Evolutionary conservation across 2,797 vertebrate genomes (phyloP), one percentile per base, ranked within the genome.

Genomic region (Chelidonichthys spinosus): DNA sequence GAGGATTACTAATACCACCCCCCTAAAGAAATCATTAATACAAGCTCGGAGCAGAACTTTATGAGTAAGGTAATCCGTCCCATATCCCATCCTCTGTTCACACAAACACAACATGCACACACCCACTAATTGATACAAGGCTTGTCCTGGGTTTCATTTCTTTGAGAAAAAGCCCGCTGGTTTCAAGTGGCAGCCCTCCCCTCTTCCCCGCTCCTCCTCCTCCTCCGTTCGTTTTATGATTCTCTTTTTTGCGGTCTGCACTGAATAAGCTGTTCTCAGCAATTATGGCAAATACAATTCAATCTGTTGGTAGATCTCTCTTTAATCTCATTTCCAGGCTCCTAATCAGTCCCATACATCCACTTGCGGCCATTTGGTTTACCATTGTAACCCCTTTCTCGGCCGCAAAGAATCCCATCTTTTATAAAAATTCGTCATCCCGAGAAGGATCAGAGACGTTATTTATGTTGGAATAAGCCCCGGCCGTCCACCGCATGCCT

Each of bases 191-290:
- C 85, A 79, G 86, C 80, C 79, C 59, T 47, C 78, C 76, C 4
- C 66, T 25, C 25, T 25, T 25, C 25, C 2, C 25, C 25, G 25
- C 25, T 25, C 25, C 42, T 62, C 73, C 68, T 74, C 63, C 84
- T 67, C 58, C 82, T 80, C 82, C 84, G 80, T 77, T 35, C 33
- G 67, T 85, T 94, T 92, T 90, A 94, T 79, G 87, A 50, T 70
- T 80, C 75, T 77, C 80, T 91, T 89, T 84, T 87, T 92, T 92
- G 92, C 65, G 93, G 90, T 88, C 81, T 90, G 91, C 72, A 60
- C 88, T 93, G 89, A 92, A 93, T 93, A 94, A 95, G 92, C 92
- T 95, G 93, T 94, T 94, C 93, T 91, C 91, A 91, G 93, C 91
- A 93, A 92, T 71, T 86, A 88, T 90, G 86, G 87, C 90, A 83